phyloP scores from a whole-genome alignment of 2,113 vertebrate species.

The Ceyx cyanopectus region DNA sequence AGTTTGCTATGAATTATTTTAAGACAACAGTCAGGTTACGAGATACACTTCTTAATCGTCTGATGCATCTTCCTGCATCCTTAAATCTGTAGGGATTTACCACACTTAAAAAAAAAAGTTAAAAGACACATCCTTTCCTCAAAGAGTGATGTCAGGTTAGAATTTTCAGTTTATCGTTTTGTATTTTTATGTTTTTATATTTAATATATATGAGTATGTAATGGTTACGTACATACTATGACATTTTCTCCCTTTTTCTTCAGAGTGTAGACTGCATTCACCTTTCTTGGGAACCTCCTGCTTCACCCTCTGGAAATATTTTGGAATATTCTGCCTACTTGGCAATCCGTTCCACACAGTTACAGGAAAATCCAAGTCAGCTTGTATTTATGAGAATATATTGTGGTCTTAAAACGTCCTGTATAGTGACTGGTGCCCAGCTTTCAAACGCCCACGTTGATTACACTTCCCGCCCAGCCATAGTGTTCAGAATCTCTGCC shows the following conservation, averaged over 20 bases:
- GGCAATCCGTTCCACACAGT: conserved; percentile 89
- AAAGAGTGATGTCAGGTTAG: background rate
- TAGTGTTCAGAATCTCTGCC: conserved; percentile 96
- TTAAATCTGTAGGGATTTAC: background rate
- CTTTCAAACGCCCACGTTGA: conserved; percentile 94
- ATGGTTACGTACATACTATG: background rate
- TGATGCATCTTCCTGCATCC: background rate
- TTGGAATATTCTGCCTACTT: conserved; percentile 96
- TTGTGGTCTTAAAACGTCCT: conserved; percentile 92
- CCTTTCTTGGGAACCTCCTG: conserved; percentile 96
- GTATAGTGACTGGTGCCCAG: conserved; percentile 86
- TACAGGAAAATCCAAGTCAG: conserved; percentile 83
- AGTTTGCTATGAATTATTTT: background rate
- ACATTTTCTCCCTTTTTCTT: background rate
- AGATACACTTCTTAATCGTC: background rate
- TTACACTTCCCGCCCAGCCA: conserved; percentile 89
- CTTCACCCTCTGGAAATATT: conserved; percentile 92
- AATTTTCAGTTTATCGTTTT: background rate
- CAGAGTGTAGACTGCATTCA: conserved; percentile 92
- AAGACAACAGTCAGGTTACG: background rate
- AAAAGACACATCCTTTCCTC: background rate
- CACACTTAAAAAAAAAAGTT: background rate
- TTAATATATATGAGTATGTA: background rate
- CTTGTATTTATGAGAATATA: conserved; percentile 96
- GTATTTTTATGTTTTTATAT: background rate